Percentiles rank a stretch among this genome's conserved stretches.
Evolutionary conservation across 2,797 vertebrate genomes (phyloP).

Genomic region (Enteromius unitaeniatus): DNA sequence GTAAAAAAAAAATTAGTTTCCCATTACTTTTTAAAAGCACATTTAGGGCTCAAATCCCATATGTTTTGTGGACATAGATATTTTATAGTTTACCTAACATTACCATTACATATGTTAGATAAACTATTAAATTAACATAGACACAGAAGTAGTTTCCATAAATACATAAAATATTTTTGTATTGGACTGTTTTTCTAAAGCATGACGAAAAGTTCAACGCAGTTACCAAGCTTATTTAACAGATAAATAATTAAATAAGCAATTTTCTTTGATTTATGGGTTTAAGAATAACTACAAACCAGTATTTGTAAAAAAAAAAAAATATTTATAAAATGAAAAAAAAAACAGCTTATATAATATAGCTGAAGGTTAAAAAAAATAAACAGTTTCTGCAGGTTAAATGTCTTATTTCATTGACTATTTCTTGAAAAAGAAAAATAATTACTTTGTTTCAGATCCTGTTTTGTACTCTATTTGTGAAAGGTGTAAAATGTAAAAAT

Average conservation of each 20-base stretch:
- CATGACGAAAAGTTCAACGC: neutral
- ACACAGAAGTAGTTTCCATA: neutral
- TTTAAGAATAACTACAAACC: neutral
- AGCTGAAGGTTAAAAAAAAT: neutral
- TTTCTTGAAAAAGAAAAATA: neutral
- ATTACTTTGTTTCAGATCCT: neutral
- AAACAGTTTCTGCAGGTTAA: neutral
- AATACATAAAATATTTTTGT: neutral
- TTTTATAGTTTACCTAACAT: constrained; percentile 6
- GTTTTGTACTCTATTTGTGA: neutral
- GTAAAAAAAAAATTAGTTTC: neutral
- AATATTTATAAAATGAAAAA: neutral
- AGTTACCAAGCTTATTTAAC: neutral
- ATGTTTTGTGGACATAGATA: neutral
- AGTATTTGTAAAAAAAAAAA: too few relatives aligned
- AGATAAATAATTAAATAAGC: neutral
- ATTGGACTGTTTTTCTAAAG: neutral
- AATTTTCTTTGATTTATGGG: neutral
- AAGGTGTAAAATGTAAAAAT: constrained; percentile 25
- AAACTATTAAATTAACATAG: neutral
- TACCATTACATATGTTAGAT: neutral
- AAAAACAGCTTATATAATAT: neutral
- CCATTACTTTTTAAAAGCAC: neutral
- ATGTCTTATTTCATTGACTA: neutral
- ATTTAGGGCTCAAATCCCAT: neutral